Evolutionary conservation across 1,140 invertebrate species (phyloP), one percentile per base, ranked within the genome.

Genomic region (Mizuhopecten yessoensis): DNA sequence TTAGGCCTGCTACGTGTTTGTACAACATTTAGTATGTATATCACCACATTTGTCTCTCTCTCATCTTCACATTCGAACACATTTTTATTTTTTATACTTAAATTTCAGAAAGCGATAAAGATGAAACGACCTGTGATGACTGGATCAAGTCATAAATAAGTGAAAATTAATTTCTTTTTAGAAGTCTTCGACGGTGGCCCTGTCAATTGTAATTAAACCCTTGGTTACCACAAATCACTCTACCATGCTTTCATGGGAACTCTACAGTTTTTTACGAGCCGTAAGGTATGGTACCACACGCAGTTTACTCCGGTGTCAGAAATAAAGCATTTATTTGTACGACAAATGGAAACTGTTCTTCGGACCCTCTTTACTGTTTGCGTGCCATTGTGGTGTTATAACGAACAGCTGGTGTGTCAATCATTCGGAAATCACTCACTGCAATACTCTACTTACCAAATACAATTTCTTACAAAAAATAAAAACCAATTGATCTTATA

Each of bases 181-280:
- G 57, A 75, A 75, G 23, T 75, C 57, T 75, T 75, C 57, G 57
- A 75, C 57, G 57, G 57, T 75, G 57, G 57, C 57, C 57, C n/a
- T 75, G 57, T 75, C 57, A 75, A n/a, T 13, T 75, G 57, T 75
- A 75, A 75, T 75, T 75, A 75, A 75, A 75, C 23, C 20, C 45
- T 5, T 13, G 20, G 15, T 49, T 29, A 17, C 57, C 57, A 75
- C 57, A 75, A 75, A 75, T 75, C 57, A 75, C 57, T 75, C 57
- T 75, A 13, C n/a, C 23, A n/a, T 75, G 57, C 57, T 75, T 75
- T 75, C n/a, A 9, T 29, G 23, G 5, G 57, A n/a, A 75, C 3
- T n/a, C n/a, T 75, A 49, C 45, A 20, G 45, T n/a, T n/a, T 45
- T 75, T 75, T 75, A 75, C 57, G 57, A 75, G 57, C 57, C 3